phyloP scores from a whole-genome alignment of 2,797 vertebrate genomes.

The Taenioides sp. region DNA sequence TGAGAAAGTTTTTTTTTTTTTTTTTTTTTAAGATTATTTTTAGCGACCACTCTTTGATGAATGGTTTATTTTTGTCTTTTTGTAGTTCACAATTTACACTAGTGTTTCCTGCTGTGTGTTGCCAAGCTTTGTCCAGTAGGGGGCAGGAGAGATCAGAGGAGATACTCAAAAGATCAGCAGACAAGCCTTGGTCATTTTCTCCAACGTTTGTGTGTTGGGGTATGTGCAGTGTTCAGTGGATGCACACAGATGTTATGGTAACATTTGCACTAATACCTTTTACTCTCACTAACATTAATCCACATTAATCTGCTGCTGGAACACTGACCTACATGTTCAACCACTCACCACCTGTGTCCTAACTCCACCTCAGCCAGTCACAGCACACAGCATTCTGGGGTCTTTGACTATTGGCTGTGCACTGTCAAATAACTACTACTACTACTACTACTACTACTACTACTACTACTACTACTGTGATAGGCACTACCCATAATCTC shows the following conservation, averaged over 20 bases:
- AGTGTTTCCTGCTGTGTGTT: slow-evolving; percentile 26
- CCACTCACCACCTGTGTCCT: slow-evolving; percentile 46
- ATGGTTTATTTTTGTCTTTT: background rate
- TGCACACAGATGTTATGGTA: slow-evolving; percentile 23
- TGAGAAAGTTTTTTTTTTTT: background rate
- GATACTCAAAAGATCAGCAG: background rate
- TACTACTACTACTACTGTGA: background rate
- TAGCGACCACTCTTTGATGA: background rate
- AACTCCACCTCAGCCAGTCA: slow-evolving; percentile 27
- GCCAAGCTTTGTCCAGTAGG: slow-evolving; percentile 26
- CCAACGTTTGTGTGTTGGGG: background rate
- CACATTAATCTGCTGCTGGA: slow-evolving; percentile 51
- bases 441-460: background rate
- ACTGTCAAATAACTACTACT: background rate
- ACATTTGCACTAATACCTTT: slow-evolving; percentile 44
- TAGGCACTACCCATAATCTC: background rate
- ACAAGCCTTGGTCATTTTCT: background rate
- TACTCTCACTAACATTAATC: slow-evolving; percentile 48
- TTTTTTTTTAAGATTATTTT: background rate
- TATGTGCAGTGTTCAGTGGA: background rate
- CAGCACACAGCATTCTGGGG: background rate
- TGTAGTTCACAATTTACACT: background rate
- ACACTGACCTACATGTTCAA: slow-evolving; percentile 66
- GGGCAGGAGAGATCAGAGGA: slow-evolving; percentile 38
- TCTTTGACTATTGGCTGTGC: background rate